A percentile compares a stretch with the other conserved stretches of the same genome.
phyloP scores from a whole-genome alignment of 2,113 vertebrate species.

The Empidonax traillii region DNA sequence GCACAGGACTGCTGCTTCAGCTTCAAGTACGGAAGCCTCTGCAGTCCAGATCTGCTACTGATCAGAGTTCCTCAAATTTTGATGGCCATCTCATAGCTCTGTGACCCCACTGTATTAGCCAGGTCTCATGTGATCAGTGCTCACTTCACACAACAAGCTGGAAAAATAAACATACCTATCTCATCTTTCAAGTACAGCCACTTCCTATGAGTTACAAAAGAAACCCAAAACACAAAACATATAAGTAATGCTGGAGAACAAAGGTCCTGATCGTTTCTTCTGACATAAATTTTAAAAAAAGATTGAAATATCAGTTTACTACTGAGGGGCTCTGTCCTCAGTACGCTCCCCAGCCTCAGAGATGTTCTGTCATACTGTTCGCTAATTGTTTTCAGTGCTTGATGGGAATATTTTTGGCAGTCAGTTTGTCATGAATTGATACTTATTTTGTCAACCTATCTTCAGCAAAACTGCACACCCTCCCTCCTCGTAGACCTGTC shows the following conservation, averaged over 20 bases:
- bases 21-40: not conserved
- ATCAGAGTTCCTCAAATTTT: not conserved
- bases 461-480: conserved; percentile 53
- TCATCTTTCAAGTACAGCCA: not conserved
- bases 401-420: conserved; percentile 44
- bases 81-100: not conserved
- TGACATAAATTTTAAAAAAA: not conserved
- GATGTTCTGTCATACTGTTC: not conserved
- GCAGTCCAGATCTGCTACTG: not conserved
- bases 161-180: not conserved
- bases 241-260: not conserved
- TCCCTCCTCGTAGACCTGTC: conserved; percentile 56
- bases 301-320: not conserved
- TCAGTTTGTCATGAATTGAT: conserved; percentile 56
- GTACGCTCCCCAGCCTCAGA: not conserved
- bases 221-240: not conserved
- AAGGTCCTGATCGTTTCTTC: not conserved
- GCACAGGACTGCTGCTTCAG: not conserved
- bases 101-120: not conserved
- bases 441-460: conserved; percentile 66
- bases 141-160: not conserved
- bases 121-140: not conserved
- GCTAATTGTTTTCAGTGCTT: conserved; percentile 26
- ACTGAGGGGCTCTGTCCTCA: not conserved
- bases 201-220: not conserved